Evolutionary conservation across 2,113 vertebrate genomes (phyloP), one percentile per base, ranked within the genome.

Genomic region (Lophotis ruficrista): DNA sequence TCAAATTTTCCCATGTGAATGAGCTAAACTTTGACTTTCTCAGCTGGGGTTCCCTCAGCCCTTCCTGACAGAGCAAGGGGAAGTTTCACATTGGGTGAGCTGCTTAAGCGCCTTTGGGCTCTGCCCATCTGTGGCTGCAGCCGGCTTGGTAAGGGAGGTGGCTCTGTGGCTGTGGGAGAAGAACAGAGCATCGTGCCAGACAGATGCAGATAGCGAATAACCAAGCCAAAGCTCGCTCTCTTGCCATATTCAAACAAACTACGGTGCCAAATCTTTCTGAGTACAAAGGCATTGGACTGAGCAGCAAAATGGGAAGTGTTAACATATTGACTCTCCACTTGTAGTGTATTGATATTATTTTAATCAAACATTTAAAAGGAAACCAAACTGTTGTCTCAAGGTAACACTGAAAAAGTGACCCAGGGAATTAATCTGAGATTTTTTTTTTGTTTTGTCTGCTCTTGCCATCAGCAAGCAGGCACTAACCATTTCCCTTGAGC

Each of bases 1-100:
- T 89, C 50, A 53, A 18, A 54, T 83, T 94, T 95, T 96, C 73
- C 65, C 20, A 7, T 53, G 53, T 50, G 87, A 94, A 87, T 43
- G 21, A 60, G 38, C 35, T 79, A 85, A 91, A 89, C 24, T 85
- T 50, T 87, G 87, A 76, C 45, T 87, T 76, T 66, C 37, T 7
- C 65, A 91, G 70, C 23, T 50, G 70, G 78, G n/a, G 12, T 53
- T 91, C 48, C 69, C 41, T 95, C 56, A 71, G 38, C 7, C 30
- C 16, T 71, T 87, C 45, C 58, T 83, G 58, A 11, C 77, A 94
- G 56, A 68, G 21, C 7, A 56, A 79, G 48, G 57, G 48, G 38
- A 87, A 84, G 5, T 84, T 78, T 84, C 61, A 20, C 30, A 8
- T n/a, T 0, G 9, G 54, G 14, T 58, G 25, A 85, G 85, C 56